Percentiles rank a stretch among this genome's conserved stretches.
phyloP scores from a whole-genome alignment of 2,113 vertebrate genomes.

The Hippocampus comes region DNA sequence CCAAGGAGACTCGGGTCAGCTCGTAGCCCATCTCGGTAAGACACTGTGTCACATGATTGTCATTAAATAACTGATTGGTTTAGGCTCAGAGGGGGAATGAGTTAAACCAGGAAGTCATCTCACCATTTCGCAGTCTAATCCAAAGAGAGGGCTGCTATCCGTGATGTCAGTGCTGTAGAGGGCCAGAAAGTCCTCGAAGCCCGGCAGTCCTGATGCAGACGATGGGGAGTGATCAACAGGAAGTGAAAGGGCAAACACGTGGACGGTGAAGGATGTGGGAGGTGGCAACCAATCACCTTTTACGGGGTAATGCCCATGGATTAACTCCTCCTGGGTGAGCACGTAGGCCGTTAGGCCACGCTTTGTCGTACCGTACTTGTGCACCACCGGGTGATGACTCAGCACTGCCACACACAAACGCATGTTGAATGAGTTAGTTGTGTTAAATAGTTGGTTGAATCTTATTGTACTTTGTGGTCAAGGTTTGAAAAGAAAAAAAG shows the following conservation, averaged over 20 bases:
- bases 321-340: constrained; percentile 61
- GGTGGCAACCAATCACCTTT: constrained; percentile 40
- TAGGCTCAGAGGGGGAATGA: not conserved
- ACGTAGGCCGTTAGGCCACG: constrained; percentile 59
- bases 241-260: not conserved
- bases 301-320: constrained; percentile 55
- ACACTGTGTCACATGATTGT: constrained; percentile 84
- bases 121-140: constrained; percentile 94
- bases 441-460: too few relatives aligned
- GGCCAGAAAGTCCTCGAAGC: constrained; percentile 71
- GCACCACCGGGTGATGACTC: constrained; percentile 62
- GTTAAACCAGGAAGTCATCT: constrained; percentile 18
- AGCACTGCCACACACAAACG: constrained; percentile 27
- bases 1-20: constrained; percentile 80
- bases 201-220: constrained; percentile 64
- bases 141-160: constrained; percentile 84
- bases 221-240: not conserved
- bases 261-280: not conserved
- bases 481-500: too few relatives aligned
- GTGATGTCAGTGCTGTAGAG: constrained; percentile 70
- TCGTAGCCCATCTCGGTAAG: constrained; percentile 76
- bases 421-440: too few relatives aligned
- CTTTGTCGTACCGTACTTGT: constrained; percentile 48
- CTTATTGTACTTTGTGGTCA: too few relatives aligned
- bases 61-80: not conserved